A percentile compares a stretch with the other conserved stretches of the same genome.
Conservation (phyloP, 2,888 invertebrate species). For the Watsonalla binaria region DNA sequence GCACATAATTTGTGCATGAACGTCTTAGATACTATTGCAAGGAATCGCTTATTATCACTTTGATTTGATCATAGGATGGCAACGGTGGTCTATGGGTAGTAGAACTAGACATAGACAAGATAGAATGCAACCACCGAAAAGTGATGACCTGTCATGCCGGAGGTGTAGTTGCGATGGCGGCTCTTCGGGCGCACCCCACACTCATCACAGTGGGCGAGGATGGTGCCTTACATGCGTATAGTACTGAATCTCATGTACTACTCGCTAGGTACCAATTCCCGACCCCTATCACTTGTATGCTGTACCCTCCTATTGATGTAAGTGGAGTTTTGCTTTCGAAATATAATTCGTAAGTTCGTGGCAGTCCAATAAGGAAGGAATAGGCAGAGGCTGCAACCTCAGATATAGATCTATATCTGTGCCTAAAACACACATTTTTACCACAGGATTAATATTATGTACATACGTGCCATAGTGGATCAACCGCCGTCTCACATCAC, state of each 20-base stretch:
- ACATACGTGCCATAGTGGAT: no score
- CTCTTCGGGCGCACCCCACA: constrained; percentile 83
- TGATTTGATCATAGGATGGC: constrained; percentile 81
- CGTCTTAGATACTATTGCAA: no score
- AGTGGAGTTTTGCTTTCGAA: constrained; percentile 21
- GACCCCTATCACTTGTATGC: constrained; percentile 74
- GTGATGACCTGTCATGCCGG: constrained; percentile 88
- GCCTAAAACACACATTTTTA: no score
- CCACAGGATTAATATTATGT: no score
- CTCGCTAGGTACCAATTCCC: constrained; percentile 78
- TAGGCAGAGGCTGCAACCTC: no score
- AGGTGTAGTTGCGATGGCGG: constrained; percentile 81
- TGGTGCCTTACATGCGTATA: constrained; percentile 85
- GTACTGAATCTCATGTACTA: constrained; percentile 79
- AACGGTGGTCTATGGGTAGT: constrained; percentile 85
- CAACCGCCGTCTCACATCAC: no score
- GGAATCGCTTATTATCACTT: constrained; percentile 1
- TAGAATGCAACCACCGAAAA: constrained; percentile 58
- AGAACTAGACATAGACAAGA: constrained; percentile 66
- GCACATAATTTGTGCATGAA: no score
- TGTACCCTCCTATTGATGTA: constrained; percentile 86
- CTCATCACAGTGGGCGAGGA: constrained; percentile 85
- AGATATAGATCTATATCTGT: no score
- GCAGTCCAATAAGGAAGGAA: no score
- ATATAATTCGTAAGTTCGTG: not conserved